Evolutionary conservation across 2,888 invertebrate species (phyloP), one percentile per base, ranked within the genome.

Genomic region (Cheilosia impressa): DNA sequence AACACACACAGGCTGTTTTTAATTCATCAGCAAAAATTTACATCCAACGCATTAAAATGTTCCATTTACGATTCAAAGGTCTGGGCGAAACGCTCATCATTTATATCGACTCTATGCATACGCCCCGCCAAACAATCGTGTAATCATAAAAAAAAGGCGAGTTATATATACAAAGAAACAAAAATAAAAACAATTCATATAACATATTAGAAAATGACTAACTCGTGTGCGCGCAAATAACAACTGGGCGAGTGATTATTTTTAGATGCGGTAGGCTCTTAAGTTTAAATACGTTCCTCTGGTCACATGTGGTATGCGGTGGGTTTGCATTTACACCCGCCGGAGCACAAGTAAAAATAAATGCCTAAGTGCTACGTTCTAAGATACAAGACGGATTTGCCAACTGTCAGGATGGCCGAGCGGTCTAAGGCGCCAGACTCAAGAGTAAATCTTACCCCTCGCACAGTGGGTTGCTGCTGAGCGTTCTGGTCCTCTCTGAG

Each of bases 391-490:
- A 24, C 17, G 17, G 17, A 13, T 52, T 1, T 10, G n/a, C 3
- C 53, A 84, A 84, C 50, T 80, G 88, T 89, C 88, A 89, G 88
- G 89, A 88, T 89, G 88, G 88, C 89, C 88, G 89, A 87, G 87
- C 89, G 89, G 89, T 89, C 89, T 89, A 89, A 89, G 89, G 88
- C 89, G 89, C 89, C 89, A 89, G 88, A 89, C 89, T 89, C 89
- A 89, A 89, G 89, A 89, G 88, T 45, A 45, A 27, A 88, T 87
- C 89, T 89, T 89, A 69, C 58, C 81, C 68, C 63, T n/a, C 19
- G 27, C 15, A 10, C 6, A 10, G 38, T 62, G 68, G 75, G 80
- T 50, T 47, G 27, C 75, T 57, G 80, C 75, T 57, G 84, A 85
- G 84, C 80, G 80, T 85, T 85, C 84, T 85, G 84, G 84, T 85